Base-by-base conservation (phyloP, 2,113 vertebrate species). In the Paedocypris sp. region DNA sequence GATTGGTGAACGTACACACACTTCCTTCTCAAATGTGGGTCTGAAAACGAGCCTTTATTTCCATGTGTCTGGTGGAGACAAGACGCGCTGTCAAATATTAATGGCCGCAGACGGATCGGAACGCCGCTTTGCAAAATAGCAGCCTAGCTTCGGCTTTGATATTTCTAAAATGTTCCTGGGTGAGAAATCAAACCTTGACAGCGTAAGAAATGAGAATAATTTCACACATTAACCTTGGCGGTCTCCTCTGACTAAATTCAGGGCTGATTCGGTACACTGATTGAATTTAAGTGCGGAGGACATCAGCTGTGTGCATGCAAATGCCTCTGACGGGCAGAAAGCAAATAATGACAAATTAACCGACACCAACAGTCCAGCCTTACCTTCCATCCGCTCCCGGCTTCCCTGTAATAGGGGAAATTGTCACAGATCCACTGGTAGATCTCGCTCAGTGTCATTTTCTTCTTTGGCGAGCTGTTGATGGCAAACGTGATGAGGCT, bases 321-420 rank as follows among this genome's bases (percentile, higher is more conserved):
- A 65, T 61, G 49, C 15, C 11, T 49, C 50, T 45, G 57, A 65
- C 25, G 36, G 36, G 62, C 36, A 49, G 56, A 50, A 56, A 69
- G 13, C 6, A 41, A 58, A 62, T 15, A 67, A 64, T 45, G 61
- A 56, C 61, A 47, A 54, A 64, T 64, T 46, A 18, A 12, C n/a
- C 19, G 47, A n/a, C 25, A 20, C 16, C 35, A 35, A n/a, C 23
- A 4, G 33, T 38, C 19, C n/a, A 20, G n/a, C 23, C 82, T 83
- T 88, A 92, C 91, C 90, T 93, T 93, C 91, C 91, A 93, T 73
- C 91, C 91, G 48, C 90, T 93, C 74, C 91, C 91, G 23, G 90
- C 91, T 77, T 93, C 91, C 75, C 89, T 77, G 80, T 93, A 93
- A 79, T 92, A 93, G 3, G 91, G 91, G 62, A 93, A 93, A 80